These are phyloP conservation scores for Oscarella lobularis DNA, from an alignment of 37 sponge, comb jelly and placozoan genomes.

Conservation along the genomic window DNA sequence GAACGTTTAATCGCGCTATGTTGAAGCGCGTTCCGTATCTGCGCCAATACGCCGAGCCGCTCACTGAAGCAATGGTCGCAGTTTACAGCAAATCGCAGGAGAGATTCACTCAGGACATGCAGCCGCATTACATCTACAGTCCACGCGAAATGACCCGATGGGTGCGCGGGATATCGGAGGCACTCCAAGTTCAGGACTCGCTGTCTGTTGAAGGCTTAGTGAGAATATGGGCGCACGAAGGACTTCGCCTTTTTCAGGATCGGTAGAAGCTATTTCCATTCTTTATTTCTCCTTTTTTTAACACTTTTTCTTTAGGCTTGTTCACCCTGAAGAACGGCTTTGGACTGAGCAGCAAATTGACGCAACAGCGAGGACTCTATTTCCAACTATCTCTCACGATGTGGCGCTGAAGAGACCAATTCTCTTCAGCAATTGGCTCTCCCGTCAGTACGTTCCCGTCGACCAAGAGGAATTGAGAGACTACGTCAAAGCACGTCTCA, in stretches of 20 bases:
- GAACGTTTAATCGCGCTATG: constrained; percentile 97
- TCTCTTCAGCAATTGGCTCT: constrained; percentile 91
- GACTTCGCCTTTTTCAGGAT: constrained; percentile 88
- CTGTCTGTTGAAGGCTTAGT: constrained; percentile 88
- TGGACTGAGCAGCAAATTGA: constrained; percentile 94
- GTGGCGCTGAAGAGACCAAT: constrained; percentile 77
- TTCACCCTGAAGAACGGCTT: constrained; percentile 77
- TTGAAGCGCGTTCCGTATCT: constrained; percentile 80
- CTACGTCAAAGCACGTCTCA: constrained; percentile 87
- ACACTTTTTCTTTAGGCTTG: constrained; percentile 21
- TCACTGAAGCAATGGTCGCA: constrained; percentile 97
- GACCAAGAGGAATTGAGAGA: constrained; percentile 82
- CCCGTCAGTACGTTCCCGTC: constrained; percentile 89
- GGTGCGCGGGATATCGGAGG: constrained; percentile 94
- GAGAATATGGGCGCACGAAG: constrained; percentile 95
- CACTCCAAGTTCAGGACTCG: constrained; percentile 71
- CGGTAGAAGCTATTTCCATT: constrained; percentile 17
- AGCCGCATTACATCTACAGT: constrained; percentile 98
- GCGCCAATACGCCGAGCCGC: constrained; percentile 74
- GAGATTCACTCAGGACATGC: constrained; percentile 95
- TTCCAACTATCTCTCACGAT: constrained; percentile 69
- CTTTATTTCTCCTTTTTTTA: background rate
- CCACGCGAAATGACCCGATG: constrained; percentile 98
- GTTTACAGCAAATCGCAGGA: constrained; percentile 91
- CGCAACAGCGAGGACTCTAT: constrained; percentile 72